Evolutionary conservation across 2,113 vertebrate species (phyloP).

Genomic region (Phaethon lepturus): DNA sequence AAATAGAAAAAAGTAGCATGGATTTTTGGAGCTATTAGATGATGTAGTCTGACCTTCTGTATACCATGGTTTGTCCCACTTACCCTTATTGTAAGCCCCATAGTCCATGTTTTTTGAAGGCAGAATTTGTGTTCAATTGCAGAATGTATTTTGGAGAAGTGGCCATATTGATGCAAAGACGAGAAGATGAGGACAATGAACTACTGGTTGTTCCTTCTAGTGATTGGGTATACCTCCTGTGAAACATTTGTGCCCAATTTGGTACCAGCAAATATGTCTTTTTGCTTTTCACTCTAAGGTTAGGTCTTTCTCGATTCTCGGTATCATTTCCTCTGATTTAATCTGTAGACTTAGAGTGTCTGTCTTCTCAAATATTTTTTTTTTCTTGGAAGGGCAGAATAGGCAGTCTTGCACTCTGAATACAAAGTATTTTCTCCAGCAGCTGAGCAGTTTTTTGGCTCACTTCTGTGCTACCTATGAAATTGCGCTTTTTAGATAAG

Average conservation of each 20-base stretch:
- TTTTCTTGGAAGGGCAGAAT: neutral
- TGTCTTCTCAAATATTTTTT: neutral
- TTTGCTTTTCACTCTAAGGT: neutral
- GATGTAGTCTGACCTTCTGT: neutral
- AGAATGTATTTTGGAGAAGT: neutral
- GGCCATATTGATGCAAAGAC: neutral
- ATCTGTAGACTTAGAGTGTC: neutral
- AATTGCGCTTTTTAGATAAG: neutral
- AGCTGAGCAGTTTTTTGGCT: neutral
- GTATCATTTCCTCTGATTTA: neutral
- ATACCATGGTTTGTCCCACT: neutral
- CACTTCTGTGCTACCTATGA: neutral
- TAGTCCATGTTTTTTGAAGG: neutral
- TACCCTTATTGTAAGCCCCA: neutral
- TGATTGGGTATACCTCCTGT: neutral
- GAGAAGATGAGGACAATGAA: neutral
- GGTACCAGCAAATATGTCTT: neutral
- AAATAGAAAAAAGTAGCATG: slow-evolving; percentile 56
- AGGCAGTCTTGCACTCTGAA: neutral
- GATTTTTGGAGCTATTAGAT: slow-evolving; percentile 4
- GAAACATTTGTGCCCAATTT: neutral
- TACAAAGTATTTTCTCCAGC: neutral
- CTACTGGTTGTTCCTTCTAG: neutral
- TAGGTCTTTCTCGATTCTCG: neutral
- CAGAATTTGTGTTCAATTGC: neutral